phyloP scores from a whole-genome alignment of 2,888 invertebrate genomes.

The Ernsta delagoae region DNA sequence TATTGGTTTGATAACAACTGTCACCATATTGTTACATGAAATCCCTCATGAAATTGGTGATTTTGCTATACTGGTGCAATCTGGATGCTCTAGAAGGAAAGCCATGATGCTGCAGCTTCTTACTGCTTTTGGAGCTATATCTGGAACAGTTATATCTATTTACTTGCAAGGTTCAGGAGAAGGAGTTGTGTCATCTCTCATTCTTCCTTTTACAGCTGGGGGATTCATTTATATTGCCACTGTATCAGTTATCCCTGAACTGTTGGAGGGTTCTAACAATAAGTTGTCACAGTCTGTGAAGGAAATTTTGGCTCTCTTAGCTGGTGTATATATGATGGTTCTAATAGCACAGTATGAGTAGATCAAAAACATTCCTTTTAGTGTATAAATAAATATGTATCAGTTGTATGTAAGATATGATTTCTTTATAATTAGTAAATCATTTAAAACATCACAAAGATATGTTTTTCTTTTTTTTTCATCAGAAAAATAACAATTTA shows the following conservation, averaged over 20 bases:
- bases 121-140: slow-evolving; percentile 97
- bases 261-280: slow-evolving; percentile 93
- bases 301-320: slow-evolving; percentile 94
- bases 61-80: slow-evolving; percentile 99
- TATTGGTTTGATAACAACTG: slow-evolving; percentile 95
- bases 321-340: slow-evolving; percentile 98
- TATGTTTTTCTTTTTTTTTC: slow-evolving; percentile 4
- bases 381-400: slow-evolving; percentile 24
- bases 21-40: slow-evolving; percentile 98
- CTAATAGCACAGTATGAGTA: slow-evolving; percentile 91
- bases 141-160: slow-evolving; percentile 96
- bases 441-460: slow-evolving; percentile 48
- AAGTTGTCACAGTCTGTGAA: slow-evolving; percentile 95
- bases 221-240: slow-evolving; percentile 99
- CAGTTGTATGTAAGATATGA: slow-evolving; percentile 34
- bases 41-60: slow-evolving; percentile 99
- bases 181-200: slow-evolving; percentile 92
- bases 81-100: slow-evolving; percentile 96
- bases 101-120: slow-evolving; percentile 97
- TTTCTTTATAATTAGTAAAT: slow-evolving; percentile 40
- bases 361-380: slow-evolving; percentile 33
- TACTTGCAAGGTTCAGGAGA: slow-evolving; percentile 89
- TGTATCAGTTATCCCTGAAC: slow-evolving; percentile 98
- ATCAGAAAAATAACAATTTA: no score
- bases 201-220: slow-evolving; percentile 98